These are phyloP conservation scores for Helicolenus hilgendorfi DNA, from an alignment of 2,797 vertebrate species.

Conservation along the genomic window DNA sequence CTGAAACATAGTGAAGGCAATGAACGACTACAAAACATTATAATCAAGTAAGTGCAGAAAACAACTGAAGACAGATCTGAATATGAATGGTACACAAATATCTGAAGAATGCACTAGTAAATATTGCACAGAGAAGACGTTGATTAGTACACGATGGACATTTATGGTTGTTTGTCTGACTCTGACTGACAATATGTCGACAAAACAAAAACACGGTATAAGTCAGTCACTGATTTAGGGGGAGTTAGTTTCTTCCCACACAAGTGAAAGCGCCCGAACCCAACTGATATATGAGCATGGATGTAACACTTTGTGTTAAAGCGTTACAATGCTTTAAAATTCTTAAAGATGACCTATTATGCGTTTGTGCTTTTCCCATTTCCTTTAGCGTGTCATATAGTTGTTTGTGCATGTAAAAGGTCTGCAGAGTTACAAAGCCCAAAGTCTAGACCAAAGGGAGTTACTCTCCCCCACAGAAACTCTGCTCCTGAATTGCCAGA, in stretches of 20 bases:
- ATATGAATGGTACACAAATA: neutral
- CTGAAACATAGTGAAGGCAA: neutral
- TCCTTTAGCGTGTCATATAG: too few relatives aligned
- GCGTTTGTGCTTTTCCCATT: too few relatives aligned
- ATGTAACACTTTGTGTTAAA: neutral
- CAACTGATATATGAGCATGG: neutral
- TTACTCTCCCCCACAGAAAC: too few relatives aligned
- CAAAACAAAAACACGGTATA: too few relatives aligned
- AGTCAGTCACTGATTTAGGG: neutral
- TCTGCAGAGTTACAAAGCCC: too few relatives aligned
- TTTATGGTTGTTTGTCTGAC: too few relatives aligned
- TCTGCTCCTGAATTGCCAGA: too few relatives aligned
- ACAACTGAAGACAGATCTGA: neutral
- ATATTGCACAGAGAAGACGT: too few relatives aligned
- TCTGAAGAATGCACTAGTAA: neutral
- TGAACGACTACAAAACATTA: neutral
- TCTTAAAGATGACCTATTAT: neutral
- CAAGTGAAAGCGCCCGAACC: neutral
- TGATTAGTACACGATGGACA: too few relatives aligned
- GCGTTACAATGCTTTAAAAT: neutral
- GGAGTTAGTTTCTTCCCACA: neutral
- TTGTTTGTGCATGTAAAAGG: too few relatives aligned
- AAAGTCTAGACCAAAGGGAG: too few relatives aligned
- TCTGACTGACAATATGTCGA: too few relatives aligned
- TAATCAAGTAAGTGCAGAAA: neutral